Evolutionary conservation across 1,140 invertebrate species (phyloP).

Genomic region (Pinna nobilis): DNA sequence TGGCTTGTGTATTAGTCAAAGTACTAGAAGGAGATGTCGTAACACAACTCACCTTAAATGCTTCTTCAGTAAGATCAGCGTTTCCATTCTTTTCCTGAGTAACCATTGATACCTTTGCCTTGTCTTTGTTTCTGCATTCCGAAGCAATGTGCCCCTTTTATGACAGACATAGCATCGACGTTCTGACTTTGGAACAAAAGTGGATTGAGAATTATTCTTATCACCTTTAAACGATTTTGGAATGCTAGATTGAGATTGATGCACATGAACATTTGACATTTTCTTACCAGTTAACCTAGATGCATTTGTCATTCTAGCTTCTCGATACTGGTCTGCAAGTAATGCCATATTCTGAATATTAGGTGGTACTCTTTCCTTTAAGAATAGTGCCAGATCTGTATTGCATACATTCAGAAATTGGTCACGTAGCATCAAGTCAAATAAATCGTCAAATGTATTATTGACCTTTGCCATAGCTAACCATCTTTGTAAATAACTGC

Average conservation of each 20-base stretch:
- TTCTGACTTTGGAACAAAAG: constrained; percentile 6
- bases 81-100: not conserved
- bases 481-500: constrained; percentile 30
- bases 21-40: not conserved
- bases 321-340: too few relatives aligned
- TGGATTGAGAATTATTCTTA: not conserved
- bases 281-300: not conserved
- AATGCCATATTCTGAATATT: not conserved
- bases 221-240: not conserved
- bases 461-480: constrained; percentile 18
- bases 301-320: not conserved
- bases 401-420: constrained; percentile 33
- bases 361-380: not conserved
- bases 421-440: constrained; percentile 25
- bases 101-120: not conserved
- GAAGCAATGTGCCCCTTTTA: not conserved
- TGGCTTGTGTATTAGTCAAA: not conserved
- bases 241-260: not conserved
- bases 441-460: constrained; percentile 12
- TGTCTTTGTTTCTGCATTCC: not conserved
- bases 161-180: constrained; percentile 8
- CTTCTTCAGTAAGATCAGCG: not conserved
- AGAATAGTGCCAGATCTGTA: constrained; percentile 21
- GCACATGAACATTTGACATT: not conserved
- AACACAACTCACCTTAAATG: not conserved